Evolutionary conservation across 2,113 vertebrate genomes (phyloP).

Genomic region (Caracal caracal): DNA sequence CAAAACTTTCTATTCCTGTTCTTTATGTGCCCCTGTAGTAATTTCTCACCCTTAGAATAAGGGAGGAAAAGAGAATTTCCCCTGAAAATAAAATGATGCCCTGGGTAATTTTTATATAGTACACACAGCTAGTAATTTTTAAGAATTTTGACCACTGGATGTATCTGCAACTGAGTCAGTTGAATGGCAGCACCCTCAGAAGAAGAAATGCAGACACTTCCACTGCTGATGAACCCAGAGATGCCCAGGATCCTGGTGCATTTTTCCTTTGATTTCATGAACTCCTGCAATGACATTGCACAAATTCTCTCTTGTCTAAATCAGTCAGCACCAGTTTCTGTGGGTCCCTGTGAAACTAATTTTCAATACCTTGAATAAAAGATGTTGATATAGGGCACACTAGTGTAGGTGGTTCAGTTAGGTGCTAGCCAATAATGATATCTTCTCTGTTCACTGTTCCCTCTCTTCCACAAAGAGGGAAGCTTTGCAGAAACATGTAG

Average conservation of each 20-base stretch:
- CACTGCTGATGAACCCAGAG: not conserved
- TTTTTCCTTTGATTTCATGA: not conserved
- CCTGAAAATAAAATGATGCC: not conserved
- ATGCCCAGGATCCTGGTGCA: not conserved
- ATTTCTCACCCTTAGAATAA: not conserved
- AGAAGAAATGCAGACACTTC: not conserved
- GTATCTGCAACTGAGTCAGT: not conserved
- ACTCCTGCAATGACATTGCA: not conserved
- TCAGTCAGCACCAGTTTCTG: not conserved
- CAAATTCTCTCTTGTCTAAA: not conserved
- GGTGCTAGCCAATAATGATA: not conserved
- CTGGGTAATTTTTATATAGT: not conserved
- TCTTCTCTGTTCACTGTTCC: not conserved
- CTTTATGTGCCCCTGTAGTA: not conserved
- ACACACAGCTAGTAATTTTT: not conserved
- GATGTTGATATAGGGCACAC: not conserved
- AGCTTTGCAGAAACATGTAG: not conserved
- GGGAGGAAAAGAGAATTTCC: not conserved
- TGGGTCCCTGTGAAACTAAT: not conserved
- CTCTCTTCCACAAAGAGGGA: not conserved
- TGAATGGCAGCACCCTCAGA: not conserved
- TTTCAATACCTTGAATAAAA: not conserved
- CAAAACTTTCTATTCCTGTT: not conserved
- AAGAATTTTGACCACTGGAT: not conserved
- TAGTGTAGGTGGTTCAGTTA: not conserved